Evolutionary conservation across 2,113 vertebrate genomes (phyloP), one percentile per base, ranked within the genome.

Genomic region (Turnix velox): DNA sequence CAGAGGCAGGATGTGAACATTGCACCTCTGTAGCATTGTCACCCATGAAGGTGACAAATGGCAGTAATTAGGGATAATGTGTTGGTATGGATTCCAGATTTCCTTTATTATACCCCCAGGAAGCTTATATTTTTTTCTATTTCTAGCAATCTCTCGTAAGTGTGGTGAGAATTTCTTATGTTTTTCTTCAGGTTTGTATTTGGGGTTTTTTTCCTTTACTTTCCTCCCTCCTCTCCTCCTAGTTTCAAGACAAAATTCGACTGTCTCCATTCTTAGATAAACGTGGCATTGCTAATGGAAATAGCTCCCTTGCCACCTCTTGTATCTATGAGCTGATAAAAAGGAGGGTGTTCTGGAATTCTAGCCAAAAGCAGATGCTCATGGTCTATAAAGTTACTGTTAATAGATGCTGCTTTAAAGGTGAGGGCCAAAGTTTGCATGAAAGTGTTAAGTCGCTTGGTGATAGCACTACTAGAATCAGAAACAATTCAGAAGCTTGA

Each of bases 161-260:
- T 30, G 14, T 45, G 9, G 25, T 85, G 24, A 54, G 40, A 35
- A 76, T 65, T 42, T 86, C 46, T 73, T 74, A 30, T 30, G 5
- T 51, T 86, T 59, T 79, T 72, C 18, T 66, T 82, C 12, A 12
- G 23, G 3, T 2, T 15, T 48, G 13, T 11, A 30, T 27, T 8
- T 18, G 43, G 35, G 45, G 22, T 16, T 17, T 24, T 10, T 28
- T 13, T 8, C 55, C 18, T 58, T 35, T 45, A 12, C 4, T 33
- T 25, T 45, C 24, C 46, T 5, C 8, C 4, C 20, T 11, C 4
- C 2, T 1, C 4, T 0, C 0, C 33, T n/a, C 15, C 5, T 51
- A 27, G 3, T 92, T 88, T 37, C 42, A 58, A 45, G 24, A 52
- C 10, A 80, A 73, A 49, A n/a, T 62, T 46, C 80, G 13, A 28